Conservation (phyloP, 2,113 vertebrate genomes). For the Aviceda subcristata region DNA sequence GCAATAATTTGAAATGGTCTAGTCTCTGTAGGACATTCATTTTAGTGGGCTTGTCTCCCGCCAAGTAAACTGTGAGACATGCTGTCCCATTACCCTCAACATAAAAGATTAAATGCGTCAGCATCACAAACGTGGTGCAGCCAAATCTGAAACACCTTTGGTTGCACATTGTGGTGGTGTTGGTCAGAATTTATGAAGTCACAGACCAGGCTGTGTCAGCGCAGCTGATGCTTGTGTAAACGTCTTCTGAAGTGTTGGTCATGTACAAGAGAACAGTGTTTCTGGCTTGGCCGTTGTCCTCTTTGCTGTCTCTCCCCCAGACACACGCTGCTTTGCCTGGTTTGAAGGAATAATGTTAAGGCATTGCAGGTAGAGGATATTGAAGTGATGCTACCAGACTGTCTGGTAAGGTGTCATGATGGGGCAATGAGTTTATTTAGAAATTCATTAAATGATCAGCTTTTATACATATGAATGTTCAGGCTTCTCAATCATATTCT, state of each 20-base stretch:
- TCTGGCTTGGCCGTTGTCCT: neutral
- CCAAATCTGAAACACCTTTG: neutral
- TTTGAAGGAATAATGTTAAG: neutral
- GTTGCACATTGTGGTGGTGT: neutral
- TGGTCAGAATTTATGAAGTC: neutral
- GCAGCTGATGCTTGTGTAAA: neutral
- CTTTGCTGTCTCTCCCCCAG: rapidly evolving
- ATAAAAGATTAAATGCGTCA: rapidly evolving
- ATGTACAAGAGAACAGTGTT: neutral
- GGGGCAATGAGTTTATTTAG: neutral
- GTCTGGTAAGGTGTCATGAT: neutral
- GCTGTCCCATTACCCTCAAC: neutral
- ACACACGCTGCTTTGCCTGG: neutral
- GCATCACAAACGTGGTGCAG: neutral
- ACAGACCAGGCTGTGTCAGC: rapidly evolving
- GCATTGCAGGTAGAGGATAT: neutral
- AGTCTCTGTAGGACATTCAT: neutral
- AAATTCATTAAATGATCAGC: neutral
- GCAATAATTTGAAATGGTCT: neutral
- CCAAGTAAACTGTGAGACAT: neutral
- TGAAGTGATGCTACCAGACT: neutral
- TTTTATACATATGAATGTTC: neutral
- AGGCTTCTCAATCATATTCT: neutral
- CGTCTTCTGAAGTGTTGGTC: neutral
- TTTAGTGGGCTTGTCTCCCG: neutral